Conservation (phyloP, 2,113 vertebrate species). For the Brachypodius melanocephalos region DNA sequence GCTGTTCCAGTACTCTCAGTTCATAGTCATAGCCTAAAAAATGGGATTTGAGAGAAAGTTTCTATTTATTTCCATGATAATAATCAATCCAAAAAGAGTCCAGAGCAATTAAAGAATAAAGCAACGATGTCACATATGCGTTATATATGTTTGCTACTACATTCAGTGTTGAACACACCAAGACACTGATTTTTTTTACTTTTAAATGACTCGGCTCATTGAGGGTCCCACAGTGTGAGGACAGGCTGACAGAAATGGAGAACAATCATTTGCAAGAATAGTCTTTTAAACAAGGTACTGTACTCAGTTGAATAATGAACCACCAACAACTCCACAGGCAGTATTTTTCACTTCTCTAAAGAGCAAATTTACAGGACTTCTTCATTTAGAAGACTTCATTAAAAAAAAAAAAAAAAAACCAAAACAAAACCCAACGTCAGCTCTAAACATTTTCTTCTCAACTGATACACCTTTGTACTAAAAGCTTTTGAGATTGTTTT, state of each 20-base stretch:
- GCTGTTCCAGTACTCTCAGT: not conserved
- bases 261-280: constrained; percentile 59
- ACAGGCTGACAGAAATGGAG: constrained; percentile 28
- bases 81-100: not conserved
- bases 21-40: not conserved
- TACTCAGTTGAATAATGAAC: constrained; percentile 55
- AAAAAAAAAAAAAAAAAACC: not conserved
- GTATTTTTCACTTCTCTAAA: constrained; percentile 30
- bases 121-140: not conserved
- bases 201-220: constrained; percentile 57
- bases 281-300: constrained; percentile 46
- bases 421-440: not conserved
- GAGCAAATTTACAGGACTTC: constrained; percentile 53
- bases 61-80: not conserved
- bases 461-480: not conserved
- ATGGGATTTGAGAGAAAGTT: not conserved
- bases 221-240: not conserved
- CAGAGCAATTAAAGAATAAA: not conserved
- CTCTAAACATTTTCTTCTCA: not conserved
- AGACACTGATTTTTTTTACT: constrained; percentile 38
- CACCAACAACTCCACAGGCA: constrained; percentile 25
- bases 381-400: not conserved
- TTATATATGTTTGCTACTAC: constrained; percentile 3
- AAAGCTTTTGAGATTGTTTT: not conserved
- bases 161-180: not conserved